These are phyloP conservation scores for Takifugu flavidus DNA, from an alignment of 2,113 vertebrate genomes.

Conservation along the genomic window DNA sequence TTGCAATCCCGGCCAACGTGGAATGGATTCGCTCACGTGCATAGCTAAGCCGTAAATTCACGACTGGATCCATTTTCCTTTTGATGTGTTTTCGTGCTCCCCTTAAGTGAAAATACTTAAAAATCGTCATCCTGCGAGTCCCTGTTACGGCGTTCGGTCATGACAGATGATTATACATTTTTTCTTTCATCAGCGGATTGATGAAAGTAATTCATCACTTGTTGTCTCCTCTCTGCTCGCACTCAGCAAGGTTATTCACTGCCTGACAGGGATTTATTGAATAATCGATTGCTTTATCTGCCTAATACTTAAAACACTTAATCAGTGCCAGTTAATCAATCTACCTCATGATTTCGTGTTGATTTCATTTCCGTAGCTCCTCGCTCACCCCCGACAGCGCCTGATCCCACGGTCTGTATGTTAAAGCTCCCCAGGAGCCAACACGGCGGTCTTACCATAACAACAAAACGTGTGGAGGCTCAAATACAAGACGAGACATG, in stretches of 20 bases:
- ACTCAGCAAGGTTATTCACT: conserved; percentile 64
- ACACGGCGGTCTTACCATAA: conserved; percentile 19
- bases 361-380: conserved; percentile 63
- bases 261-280: conserved; percentile 82
- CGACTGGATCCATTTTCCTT: conserved; percentile 2
- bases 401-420: conserved; percentile 50
- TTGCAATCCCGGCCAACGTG: conserved; percentile 19
- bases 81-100: background rate
- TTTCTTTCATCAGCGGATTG: conserved; percentile 50
- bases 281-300: conserved; percentile 92
- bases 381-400: conserved; percentile 23
- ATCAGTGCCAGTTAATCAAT: conserved; percentile 84
- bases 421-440: conserved; percentile 24
- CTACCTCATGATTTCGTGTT: conserved; percentile 71
- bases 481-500: conserved; percentile 42
- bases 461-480: conserved; percentile 36
- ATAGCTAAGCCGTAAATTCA: conserved; percentile 5
- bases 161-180: conserved; percentile 30
- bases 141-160: conserved; percentile 14
- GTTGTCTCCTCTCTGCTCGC: conserved; percentile 53
- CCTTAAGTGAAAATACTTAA: background rate
- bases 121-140: background rate
- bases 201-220: conserved; percentile 80
- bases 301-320: conserved; percentile 83
- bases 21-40: conserved; percentile 1